These are phyloP conservation scores for Mesocentrotus franciscanus DNA, from an alignment of 53 echinoderm and acorn worm species.

Conservation along the genomic window DNA sequence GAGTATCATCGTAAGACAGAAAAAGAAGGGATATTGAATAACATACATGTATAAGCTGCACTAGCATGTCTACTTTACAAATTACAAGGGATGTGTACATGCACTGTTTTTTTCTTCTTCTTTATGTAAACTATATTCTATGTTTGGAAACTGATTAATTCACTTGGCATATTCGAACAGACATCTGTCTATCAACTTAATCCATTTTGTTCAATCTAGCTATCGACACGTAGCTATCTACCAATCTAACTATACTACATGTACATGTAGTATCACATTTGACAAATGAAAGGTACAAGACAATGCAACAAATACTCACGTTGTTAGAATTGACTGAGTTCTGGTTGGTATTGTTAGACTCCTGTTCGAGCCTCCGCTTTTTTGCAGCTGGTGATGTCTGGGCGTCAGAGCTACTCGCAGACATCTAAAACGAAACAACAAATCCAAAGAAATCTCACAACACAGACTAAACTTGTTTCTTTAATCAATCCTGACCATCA, in stretches of 20 bases:
- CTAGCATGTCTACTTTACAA: neutral
- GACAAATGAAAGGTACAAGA: neutral
- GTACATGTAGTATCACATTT: neutral
- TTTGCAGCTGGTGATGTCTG: conserved; percentile 87
- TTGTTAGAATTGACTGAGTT: conserved; percentile 73
- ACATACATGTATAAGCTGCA: no score
- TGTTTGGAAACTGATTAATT: neutral
- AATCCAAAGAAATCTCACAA: neutral
- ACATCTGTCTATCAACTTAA: no score
- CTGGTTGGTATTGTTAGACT: conserved; percentile 70
- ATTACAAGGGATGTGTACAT: neutral
- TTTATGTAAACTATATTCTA: neutral
- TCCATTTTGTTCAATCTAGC: no score
- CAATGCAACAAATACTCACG: conserved; percentile 51
- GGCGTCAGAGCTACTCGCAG: conserved; percentile 80
- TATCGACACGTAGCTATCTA: no score
- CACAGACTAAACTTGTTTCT: neutral
- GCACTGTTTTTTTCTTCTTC: no score
- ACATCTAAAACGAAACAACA: conserved; percentile 64
- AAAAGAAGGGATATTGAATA: no score
- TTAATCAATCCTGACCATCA: neutral
- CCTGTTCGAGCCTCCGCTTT: conserved; percentile 83
- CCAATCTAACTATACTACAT: neutral
- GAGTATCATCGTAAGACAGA: no score
- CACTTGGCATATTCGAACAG: no score